These are phyloP conservation scores for Vanessa atalanta DNA, from an alignment of 1,140 invertebrate species.

Conservation along the genomic window DNA sequence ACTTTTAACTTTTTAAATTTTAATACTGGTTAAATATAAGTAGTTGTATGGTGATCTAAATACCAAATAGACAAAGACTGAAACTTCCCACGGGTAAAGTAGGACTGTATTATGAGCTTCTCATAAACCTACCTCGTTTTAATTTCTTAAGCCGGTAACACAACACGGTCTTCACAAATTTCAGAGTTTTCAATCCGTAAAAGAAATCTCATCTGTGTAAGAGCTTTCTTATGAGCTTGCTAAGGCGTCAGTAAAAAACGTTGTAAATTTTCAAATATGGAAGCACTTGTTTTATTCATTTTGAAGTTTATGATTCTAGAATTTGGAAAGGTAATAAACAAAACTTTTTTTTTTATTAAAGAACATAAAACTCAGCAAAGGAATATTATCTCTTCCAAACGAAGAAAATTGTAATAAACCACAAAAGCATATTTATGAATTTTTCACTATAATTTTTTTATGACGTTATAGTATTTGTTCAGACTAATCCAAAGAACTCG, in stretches of 20 bases:
- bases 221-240: slow-evolving; percentile 16
- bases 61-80: not conserved
- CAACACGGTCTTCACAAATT: slow-evolving; percentile 12
- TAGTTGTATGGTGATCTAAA: not conserved
- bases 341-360: too few relatives aligned
- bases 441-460: too few relatives aligned
- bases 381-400: too few relatives aligned
- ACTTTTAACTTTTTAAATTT: too few relatives aligned
- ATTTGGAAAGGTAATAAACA: too few relatives aligned
- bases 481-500: too few relatives aligned
- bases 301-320: not conserved
- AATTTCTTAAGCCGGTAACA: slow-evolving; percentile 15
- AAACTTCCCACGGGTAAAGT: not conserved
- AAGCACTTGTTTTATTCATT: slow-evolving; percentile 21
- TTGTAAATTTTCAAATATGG: not conserved
- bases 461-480: too few relatives aligned
- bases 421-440: too few relatives aligned
- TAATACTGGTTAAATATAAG: too few relatives aligned
- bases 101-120: not conserved
- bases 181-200: slow-evolving; percentile 10
- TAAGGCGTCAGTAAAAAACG: slow-evolving; percentile 17
- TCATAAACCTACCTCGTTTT: slow-evolving; percentile 1
- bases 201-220: slow-evolving; percentile 18
- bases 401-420: too few relatives aligned
- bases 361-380: too few relatives aligned